Conservation (phyloP, 2,888 invertebrate species). For the Drosophila diplacantha region DNA sequence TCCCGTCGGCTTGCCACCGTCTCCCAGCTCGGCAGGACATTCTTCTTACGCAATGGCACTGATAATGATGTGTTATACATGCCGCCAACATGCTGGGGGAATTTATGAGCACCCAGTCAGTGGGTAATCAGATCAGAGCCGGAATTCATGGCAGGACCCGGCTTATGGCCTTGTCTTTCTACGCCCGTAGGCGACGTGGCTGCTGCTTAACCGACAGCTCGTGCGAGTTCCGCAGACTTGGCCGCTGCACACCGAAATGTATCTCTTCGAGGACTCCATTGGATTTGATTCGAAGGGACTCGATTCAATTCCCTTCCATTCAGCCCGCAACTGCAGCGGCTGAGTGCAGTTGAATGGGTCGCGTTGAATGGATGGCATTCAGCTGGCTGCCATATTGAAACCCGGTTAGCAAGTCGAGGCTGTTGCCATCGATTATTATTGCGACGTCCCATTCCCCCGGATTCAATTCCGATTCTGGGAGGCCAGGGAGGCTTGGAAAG, state of each 20-base stretch:
- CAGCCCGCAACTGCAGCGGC: conserved; percentile 22
- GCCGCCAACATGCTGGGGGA: conserved; percentile 15
- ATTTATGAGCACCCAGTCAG: conserved; percentile 43
- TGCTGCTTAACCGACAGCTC: conserved; percentile 34
- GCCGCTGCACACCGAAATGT: conserved; percentile 9
- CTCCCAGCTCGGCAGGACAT: conserved; percentile 2
- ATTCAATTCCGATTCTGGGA: conserved; percentile 40
- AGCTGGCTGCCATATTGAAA: conserved; percentile 19
- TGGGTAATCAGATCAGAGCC: conserved; percentile 57
- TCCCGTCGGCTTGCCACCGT: neutral
- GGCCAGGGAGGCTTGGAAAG: neutral
- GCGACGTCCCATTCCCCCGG: conserved; percentile 10
- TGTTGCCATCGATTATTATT: conserved; percentile 56
- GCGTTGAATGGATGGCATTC: conserved; percentile 43
- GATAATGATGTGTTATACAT: conserved; percentile 61
- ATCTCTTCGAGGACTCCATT: conserved; percentile 7
- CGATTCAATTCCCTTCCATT: conserved; percentile 14
- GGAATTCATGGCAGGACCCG: conserved; percentile 43
- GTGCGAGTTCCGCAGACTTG: conserved; percentile 11
- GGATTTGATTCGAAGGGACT: conserved; percentile 1
- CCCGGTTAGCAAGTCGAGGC: conserved; percentile 15
- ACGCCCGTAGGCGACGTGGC: conserved; percentile 25
- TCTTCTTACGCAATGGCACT: conserved; percentile 50
- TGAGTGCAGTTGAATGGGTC: conserved; percentile 36
- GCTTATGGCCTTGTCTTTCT: conserved; percentile 23